These are phyloP conservation scores for Paguma larvata DNA, from an alignment of 2,797 vertebrate species.

Conservation along the genomic window DNA sequence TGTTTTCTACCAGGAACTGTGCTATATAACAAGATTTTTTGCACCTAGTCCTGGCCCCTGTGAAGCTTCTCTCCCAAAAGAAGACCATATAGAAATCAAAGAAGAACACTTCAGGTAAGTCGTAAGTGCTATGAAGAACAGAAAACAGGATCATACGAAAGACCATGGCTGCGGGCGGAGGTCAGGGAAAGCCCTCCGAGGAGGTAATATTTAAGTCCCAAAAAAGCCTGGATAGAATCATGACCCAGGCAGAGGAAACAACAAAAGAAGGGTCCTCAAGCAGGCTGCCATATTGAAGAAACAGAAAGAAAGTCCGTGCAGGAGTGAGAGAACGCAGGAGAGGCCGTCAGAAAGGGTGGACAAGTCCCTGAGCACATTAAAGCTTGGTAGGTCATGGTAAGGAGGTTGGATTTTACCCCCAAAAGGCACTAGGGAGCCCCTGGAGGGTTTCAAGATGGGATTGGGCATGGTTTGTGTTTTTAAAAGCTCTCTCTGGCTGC, in stretches of 20 bases:
- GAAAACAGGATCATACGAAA: background rate
- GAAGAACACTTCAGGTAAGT: background rate
- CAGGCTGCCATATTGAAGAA: background rate
- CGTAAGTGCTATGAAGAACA: background rate
- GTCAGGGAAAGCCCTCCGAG: background rate
- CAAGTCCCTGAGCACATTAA: background rate
- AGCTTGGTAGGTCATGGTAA: background rate
- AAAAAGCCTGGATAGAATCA: background rate
- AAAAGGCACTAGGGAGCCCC: conserved; percentile 2
- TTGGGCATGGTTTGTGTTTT: background rate
- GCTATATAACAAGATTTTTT: background rate
- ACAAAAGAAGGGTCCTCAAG: background rate
- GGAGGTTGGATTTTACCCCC: conserved; percentile 29
- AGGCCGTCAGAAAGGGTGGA: background rate
- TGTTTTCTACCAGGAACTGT: background rate
- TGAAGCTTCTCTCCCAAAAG: conserved; percentile 17
- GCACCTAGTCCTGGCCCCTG: background rate
- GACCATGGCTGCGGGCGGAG: background rate
- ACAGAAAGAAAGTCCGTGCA: background rate
- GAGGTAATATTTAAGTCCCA: background rate
- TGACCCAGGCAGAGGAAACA: background rate
- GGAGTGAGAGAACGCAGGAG: background rate
- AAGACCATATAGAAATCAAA: conserved; percentile 18
- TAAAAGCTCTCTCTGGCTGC: conserved; percentile 34
- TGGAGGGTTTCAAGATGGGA: conserved; percentile 13